phyloP scores from a whole-genome alignment of 2,797 vertebrate species.

The Nothura maculosa region DNA sequence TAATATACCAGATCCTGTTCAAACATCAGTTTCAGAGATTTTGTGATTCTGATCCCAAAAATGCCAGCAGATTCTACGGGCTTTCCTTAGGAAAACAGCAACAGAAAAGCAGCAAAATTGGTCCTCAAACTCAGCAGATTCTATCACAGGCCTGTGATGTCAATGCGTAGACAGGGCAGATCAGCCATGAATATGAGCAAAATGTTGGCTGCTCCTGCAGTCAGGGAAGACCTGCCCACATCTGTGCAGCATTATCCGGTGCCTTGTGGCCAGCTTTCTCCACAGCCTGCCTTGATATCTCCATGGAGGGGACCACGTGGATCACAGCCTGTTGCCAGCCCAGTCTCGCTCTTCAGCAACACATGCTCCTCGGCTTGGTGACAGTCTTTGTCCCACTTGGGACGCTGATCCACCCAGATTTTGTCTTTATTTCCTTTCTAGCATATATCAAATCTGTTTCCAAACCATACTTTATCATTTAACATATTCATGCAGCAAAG shows the following conservation, averaged over 20 bases:
- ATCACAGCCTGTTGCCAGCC: too few relatives aligned
- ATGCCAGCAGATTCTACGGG: rapidly evolving
- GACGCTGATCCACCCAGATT: not conserved
- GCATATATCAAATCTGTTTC: not conserved
- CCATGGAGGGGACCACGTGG: too few relatives aligned
- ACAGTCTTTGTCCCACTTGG: not conserved
- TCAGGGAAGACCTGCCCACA: not conserved
- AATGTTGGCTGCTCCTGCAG: not conserved
- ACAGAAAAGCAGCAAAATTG: not conserved
- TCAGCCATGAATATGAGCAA: rapidly evolving
- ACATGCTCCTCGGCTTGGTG: not conserved
- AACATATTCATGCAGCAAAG: not conserved
- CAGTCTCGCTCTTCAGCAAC: too few relatives aligned
- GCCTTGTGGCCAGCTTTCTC: not conserved
- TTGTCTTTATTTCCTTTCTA: not conserved
- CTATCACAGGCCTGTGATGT: not conserved
- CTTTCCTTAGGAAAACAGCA: not conserved
- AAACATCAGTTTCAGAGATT: not conserved
- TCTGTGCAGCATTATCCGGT: not conserved
- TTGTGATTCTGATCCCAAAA: not conserved
- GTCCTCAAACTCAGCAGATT: not conserved
- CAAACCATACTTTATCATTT: not conserved
- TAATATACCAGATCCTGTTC: not conserved
- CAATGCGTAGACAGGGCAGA: not conserved
- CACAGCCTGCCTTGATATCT: too few relatives aligned